phyloP scores from a whole-genome alignment of 2,113 vertebrate species.

The Centropristis striata region DNA sequence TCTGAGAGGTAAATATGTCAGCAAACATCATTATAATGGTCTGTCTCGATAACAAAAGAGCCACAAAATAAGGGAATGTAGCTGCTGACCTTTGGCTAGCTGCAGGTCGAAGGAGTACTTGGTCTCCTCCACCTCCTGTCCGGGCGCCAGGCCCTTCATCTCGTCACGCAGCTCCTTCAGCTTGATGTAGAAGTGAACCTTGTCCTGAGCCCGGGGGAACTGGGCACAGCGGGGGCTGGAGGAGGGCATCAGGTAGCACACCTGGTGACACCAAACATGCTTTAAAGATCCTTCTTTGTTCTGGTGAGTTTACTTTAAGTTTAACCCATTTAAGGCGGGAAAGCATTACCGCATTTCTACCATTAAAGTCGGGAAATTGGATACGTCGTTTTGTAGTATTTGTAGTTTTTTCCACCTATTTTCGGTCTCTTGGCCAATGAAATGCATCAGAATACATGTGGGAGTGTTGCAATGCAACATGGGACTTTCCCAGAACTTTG shows the following conservation, averaged over 20 bases:
- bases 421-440: no score
- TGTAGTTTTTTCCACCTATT: no score
- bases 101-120: conserved; percentile 92
- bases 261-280: conserved; percentile 76
- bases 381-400: no score
- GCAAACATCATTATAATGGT: neutral
- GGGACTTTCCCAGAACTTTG: no score
- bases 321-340: no score
- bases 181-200: conserved; percentile 99
- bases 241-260: conserved; percentile 97
- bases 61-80: no score
- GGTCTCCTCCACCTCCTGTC: conserved; percentile 90
- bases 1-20: neutral
- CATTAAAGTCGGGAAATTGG: no score
- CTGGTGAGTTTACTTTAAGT: neutral
- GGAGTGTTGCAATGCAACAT: no score
- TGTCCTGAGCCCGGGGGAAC: conserved; percentile 98
- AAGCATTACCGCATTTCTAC: no score
- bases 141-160: conserved; percentile 87
- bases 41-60: no score
- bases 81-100: conserved; percentile 92
- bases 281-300: neutral
- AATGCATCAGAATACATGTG: no score
- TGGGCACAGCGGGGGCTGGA: conserved; percentile 98
- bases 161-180: conserved; percentile 95